phyloP scores from a whole-genome alignment of 2,797 vertebrate species.

The Spheniscus humboldti region DNA sequence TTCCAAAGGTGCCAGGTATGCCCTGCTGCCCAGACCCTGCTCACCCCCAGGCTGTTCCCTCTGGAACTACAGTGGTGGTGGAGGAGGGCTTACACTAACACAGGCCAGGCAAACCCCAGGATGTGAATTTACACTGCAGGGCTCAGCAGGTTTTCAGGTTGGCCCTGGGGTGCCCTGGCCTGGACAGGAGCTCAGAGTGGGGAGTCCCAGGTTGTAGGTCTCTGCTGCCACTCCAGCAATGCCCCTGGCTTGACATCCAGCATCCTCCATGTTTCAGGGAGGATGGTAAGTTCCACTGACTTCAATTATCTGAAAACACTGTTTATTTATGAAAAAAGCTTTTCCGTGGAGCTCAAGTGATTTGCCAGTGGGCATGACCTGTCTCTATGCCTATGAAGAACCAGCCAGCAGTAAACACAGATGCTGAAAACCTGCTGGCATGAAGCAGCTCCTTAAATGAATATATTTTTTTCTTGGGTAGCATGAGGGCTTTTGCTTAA shows the following conservation, averaged over 20 bases:
- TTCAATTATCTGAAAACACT: background rate
- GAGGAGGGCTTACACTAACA: background rate
- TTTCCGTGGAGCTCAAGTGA: background rate
- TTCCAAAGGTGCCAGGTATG: background rate
- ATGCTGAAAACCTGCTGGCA: background rate
- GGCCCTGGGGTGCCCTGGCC: background rate
- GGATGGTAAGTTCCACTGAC: background rate
- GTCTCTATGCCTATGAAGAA: background rate
- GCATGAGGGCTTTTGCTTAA: background rate
- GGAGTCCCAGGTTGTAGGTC: background rate
- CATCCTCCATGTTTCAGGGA: background rate
- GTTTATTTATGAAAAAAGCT: background rate
- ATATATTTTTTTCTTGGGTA: constrained; percentile 34
- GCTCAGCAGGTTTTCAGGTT: background rate
- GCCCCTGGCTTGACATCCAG: background rate
- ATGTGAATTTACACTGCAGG: background rate
- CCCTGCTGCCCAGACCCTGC: background rate
- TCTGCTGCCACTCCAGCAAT: background rate
- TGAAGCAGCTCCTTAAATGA: background rate
- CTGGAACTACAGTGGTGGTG: background rate
- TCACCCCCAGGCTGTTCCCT: background rate
- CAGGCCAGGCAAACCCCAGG: background rate
- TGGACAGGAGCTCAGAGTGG: fast-evolving
- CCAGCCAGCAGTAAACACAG: background rate
- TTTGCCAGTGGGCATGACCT: background rate